Conservation (phyloP, 2,888 invertebrate genomes). For the Malacosoma neustria region DNA sequence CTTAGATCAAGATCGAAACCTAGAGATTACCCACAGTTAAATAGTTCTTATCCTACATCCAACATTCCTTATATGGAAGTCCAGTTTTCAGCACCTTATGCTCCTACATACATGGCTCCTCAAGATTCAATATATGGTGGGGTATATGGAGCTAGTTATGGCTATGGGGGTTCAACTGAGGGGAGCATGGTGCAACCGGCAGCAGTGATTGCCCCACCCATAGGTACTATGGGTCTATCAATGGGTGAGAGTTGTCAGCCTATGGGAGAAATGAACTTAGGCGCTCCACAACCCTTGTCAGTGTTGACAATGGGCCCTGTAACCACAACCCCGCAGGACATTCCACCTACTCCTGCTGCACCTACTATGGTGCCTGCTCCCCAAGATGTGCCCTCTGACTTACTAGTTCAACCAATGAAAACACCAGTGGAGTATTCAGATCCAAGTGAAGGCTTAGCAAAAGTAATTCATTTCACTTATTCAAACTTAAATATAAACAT, state of each 20-base stretch:
- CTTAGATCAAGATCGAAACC: conserved; percentile 1
- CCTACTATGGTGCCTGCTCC: conserved; percentile 15
- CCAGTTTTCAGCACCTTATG: neutral
- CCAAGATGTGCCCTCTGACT: conserved; percentile 2
- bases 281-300: neutral
- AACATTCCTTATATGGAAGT: neutral
- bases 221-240: too few relatives aligned
- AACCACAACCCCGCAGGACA: conserved; percentile 9
- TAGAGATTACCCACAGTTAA: conserved; percentile 20
- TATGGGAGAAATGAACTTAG: neutral
- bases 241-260: too few relatives aligned
- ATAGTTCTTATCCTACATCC: conserved; percentile 4
- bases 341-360: conserved; percentile 13
- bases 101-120: conserved; percentile 1
- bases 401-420: conserved; percentile 2
- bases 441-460: conserved; percentile 57
- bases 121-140: conserved; percentile 25
- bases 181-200: conserved; percentile 7
- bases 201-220: too few relatives aligned
- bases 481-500: too few relatives aligned
- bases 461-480: conserved; percentile 40
- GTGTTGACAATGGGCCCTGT: conserved; percentile 15
- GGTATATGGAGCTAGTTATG: conserved; percentile 27
- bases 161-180: conserved; percentile 26
- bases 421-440: conserved; percentile 15